Evolutionary conservation across 2,113 vertebrate species (phyloP), one percentile per base, ranked within the genome.

Genomic region (Rousettus leschenaultii): DNA sequence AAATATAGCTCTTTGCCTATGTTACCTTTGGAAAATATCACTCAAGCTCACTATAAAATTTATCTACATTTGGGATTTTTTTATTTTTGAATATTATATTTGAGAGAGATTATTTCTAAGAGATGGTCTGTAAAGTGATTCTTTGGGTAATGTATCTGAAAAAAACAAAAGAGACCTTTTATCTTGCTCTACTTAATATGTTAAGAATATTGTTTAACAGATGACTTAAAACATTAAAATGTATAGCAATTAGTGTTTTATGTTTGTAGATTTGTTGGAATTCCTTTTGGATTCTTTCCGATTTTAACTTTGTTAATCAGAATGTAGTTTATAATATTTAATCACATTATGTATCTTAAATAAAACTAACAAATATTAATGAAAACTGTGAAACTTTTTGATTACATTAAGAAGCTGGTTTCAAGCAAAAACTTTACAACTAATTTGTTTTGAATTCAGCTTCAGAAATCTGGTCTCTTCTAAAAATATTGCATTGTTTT

Each of bases 361-460:
- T 57, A 70, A 94, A 93, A 51, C 43, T 21, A 86, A 63, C 5
- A 75, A 88, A 86, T 51, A 94, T 95, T 74, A 57, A 89, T 92
- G 88, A 75, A 68, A 57, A 59, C 10, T 30, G 4, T 83, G 45
- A 74, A 73, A 48, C 8, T 95, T 92, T 68, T 33, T 96, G 53
- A 63, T 87, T 91, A 48, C 19, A n/a, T 84, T 95, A 10, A 83
- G n/a, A 86, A 79, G 26, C 30, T 93, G 9, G 6, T 95, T 95
- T 4, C 51, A 74, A 94, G 57, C 28, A 21, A 75, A 86, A 84
- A 73, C 6, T 55, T 89, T 51, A 63, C 38, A 55, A 61, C 3
- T 5, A 68, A 43, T 53, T 92, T 38, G 48, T 78, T 74, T 94
- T 70, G 63, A 80, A 30, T 38, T 65, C 74, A 73, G 65, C 43